These are phyloP conservation scores for Sinella curviseta DNA, from an alignment of 1,140 invertebrate genomes.

Conservation along the genomic window DNA sequence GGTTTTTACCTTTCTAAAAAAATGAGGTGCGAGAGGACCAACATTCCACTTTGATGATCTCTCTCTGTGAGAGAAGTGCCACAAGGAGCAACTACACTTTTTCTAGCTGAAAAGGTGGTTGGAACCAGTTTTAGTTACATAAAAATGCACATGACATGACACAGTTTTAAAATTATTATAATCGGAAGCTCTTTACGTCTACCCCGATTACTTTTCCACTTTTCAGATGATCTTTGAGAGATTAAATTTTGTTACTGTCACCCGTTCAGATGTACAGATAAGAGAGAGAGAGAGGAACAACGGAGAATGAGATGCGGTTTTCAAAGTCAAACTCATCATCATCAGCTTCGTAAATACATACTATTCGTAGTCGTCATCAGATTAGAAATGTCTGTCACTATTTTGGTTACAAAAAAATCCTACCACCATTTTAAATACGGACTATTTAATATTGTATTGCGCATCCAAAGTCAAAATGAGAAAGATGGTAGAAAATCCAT, in stretches of 20 bases:
- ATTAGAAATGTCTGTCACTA: too few species aligned
- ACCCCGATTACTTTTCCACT: neutral
- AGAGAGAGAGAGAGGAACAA: neutral
- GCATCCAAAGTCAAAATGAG: neutral
- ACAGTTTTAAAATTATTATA: conserved; percentile 20
- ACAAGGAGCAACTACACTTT: too few species aligned
- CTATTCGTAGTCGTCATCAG: too few species aligned
- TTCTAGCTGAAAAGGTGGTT: too few species aligned
- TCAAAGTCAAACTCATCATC: too few species aligned
- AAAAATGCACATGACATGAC: neutral
- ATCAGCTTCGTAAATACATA: too few species aligned
- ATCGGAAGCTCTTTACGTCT: conserved; percentile 14
- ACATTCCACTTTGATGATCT: too few species aligned
- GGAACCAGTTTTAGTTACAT: neutral
- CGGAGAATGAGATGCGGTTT: neutral
- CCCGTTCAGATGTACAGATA: neutral
- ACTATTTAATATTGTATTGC: too few species aligned
- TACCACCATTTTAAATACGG: too few species aligned
- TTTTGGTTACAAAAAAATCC: too few species aligned
- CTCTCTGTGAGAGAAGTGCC: too few species aligned
- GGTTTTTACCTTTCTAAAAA: neutral
- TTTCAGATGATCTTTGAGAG: neutral
- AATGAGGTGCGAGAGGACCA: too few species aligned
- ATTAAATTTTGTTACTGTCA: conserved; percentile 8
- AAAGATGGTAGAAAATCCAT: neutral